Evolutionary conservation across 2,888 invertebrate genomes (phyloP), one percentile per base, ranked within the genome.

Genomic region (Zaprionus obscuricornis): DNA sequence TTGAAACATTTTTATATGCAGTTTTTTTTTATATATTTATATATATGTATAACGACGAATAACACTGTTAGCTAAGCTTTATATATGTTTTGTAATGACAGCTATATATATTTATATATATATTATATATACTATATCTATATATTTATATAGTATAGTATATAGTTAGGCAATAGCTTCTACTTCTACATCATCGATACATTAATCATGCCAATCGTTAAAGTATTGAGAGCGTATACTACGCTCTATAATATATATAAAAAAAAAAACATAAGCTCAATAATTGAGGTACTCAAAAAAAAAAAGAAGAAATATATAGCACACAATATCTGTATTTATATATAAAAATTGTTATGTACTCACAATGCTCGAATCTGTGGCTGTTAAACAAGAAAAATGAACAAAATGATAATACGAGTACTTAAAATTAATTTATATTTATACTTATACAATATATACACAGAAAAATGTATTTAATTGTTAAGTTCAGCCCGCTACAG

Each of bases 191-290:
- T n/a, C n/a, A n/a, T n/a, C n/a, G n/a, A n/a, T n/a, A 55, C 16
- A 55, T 51, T 66, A 68, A 79, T 39, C 66, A 47, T 59, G 74
- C 77, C 81, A 77, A 77, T 55, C 39, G 47, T 74, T 65, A 54
- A 77, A 77, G 77, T 77, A 77, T 77, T 77, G 18, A 57, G 71
- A 66, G 65, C 66, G 56, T 67, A 55, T 52, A 43, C 37, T 58
- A 71, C 60, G 66, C 62, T 59, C 36, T 64, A 68, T 43, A 76
- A 72, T 64, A 46, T 50, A 33, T 37, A 40, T 17, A 31, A 37
- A 24, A 33, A 49, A 29, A 43, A 24, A 33, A 49, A 29, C 37
- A 20, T 54, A 52, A 57, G 39, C 51, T 49, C 36, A 47, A 24
- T 47, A 34, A 39, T n/a, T n/a, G n/a, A n/a, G n/a, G n/a, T n/a